Evolutionary conservation across 2,797 vertebrate genomes (phyloP), one percentile per base, ranked within the genome.

Genomic region (Myripristis murdjan): DNA sequence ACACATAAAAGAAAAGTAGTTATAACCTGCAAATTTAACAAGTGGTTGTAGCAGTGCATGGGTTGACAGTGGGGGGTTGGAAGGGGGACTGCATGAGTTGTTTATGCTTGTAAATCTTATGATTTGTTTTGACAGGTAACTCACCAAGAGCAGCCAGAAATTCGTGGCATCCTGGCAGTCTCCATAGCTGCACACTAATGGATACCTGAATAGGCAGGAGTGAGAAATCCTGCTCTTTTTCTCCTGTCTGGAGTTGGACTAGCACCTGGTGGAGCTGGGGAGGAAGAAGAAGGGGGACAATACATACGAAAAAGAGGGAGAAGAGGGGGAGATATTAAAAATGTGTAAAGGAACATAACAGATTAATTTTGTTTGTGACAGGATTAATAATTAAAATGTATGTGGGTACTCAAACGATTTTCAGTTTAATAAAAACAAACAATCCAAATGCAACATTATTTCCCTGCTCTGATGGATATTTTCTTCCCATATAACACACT

Each of bases 111-210:
- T 43, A 47, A 31, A 20, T 20, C 0, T 28, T n/a, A 28, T 16
- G 15, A 39, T 1, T 46, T 46, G n/a, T n/a, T n/a, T n/a, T 15
- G 61, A 60, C 8, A 51, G 15, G 1, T 52, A 49, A 79, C 96
- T 87, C 93, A 99, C 98, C 98, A 71, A 99, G 93, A 82, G 98
- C 98, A 49, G 98, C 98, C 78, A 99, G 93, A 91, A 99, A 99
- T 74, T 99, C 98, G 0, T 99, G 98, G 77, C 98, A 99, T 15
- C 98, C 98, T 0, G 98, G 98, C 37, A 99, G 95, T 75, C 98
- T 95, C 98, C 98, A 99, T 20, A 99, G 95, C 86, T 99, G 98
- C 73, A 99, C 98, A n/a, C 97, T 98, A 81, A 99, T 99, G 85
- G 97, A 99, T 84, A 99, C 97, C 82, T 99, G 98, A 87, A 99